Evolutionary conservation across 92 coral and sea anemone genomes (phyloP).

Genomic region (Chrysogorgia sp.): DNA sequence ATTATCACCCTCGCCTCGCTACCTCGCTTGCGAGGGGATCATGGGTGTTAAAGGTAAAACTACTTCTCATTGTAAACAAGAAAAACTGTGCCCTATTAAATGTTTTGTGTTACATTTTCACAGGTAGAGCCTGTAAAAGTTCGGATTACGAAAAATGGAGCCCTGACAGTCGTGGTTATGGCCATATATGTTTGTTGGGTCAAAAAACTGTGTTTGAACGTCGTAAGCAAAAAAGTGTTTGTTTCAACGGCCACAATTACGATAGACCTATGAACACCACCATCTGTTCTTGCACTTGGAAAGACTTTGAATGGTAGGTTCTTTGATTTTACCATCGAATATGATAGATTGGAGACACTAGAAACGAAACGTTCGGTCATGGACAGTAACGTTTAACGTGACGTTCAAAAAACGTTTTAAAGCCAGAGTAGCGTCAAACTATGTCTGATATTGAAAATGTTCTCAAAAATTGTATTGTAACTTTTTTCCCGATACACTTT

Average conservation of each 20-base stretch:
- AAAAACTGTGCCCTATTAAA: neutral
- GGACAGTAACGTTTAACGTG: too few species aligned
- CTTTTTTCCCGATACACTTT: neutral
- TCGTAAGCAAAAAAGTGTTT: constrained; percentile 79
- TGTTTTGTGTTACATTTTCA: neutral
- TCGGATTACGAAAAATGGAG: constrained; percentile 86
- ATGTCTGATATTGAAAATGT: too few species aligned
- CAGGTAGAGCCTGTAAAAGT: constrained; percentile 66
- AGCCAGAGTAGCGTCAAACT: too few species aligned
- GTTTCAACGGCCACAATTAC: constrained; percentile 86
- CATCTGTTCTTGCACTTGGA: constrained; percentile 73
- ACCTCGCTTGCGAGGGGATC: too few species aligned
- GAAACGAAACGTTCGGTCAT: too few species aligned
- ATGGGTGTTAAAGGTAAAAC: too few species aligned
- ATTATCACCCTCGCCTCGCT: too few species aligned
- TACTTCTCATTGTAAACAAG: neutral
- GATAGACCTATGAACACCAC: constrained; percentile 71
- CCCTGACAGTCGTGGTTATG: constrained; percentile 74
- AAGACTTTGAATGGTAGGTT: constrained; percentile 89
- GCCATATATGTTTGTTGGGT: constrained; percentile 80
- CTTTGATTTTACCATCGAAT: too few species aligned
- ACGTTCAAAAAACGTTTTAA: too few species aligned
- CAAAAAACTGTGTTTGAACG: constrained; percentile 68
- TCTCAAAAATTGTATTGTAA: neutral
- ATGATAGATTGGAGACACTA: too few species aligned